Base-by-base conservation (phyloP, 1,140 invertebrate species). In the Drosophila arawakana region DNA sequence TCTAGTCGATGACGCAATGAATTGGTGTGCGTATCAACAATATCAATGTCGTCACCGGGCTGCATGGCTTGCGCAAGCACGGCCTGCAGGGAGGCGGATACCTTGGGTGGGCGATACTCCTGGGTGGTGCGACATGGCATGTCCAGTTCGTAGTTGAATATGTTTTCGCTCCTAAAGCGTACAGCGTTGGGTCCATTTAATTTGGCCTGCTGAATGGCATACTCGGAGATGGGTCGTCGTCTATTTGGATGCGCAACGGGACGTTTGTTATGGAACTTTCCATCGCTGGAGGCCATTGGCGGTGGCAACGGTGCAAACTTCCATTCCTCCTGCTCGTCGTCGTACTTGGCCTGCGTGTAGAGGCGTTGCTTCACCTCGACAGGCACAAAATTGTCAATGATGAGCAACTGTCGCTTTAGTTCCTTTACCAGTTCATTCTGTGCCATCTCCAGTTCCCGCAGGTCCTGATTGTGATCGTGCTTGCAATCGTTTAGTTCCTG, bases 321-420 rank as follows among this genome's bases (percentile, higher is more conserved):
- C 98, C 98, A 99, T 47, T 95, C 94, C 86, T 99, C 97, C 70
- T 96, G 94, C 85, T 97, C 96, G 81, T 99, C 98, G 92, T 99
- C 97, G 93, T 96, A 98, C 25, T 95, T 94, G 80, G 95, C 95
- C 81, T 95, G 95, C 79, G 93, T 95, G 78, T 96, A 94, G n/a
- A 99, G 95, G 80, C 96, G 96, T 50, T 96, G 95, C 80, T 97
- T 96, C 52, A 99, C 97, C 81, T 98, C 97, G 3, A 95, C 94
- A 9, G 98, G 98, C 86, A 99, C 98, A 92, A 99, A 99, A 93
- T 99, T 99, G 84, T 99, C 98, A 66, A 99, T 98, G 46, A 99
- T 97, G 8, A 99, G 94, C 86, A 97, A 95, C 67, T 96, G 95
- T n/a, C 97, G 93, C 78, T 97, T 96, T 50, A 97, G 92, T 80